Evolutionary conservation across 2,888 invertebrate species (phyloP).

Genomic region (Morpho helenor): DNA sequence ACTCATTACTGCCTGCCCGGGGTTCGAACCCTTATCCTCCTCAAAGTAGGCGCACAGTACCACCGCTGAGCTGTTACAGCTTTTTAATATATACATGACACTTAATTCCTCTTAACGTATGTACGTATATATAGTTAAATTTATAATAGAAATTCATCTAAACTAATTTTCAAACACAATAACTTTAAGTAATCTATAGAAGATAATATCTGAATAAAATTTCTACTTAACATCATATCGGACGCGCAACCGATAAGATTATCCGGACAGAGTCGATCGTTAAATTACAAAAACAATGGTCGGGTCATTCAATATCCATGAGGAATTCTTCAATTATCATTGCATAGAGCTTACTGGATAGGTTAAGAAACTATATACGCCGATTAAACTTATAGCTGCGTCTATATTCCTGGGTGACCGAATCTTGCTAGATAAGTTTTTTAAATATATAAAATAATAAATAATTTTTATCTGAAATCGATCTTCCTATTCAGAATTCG

Average conservation of each 20-base stretch:
- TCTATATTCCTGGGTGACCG: not conserved
- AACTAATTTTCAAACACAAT: not conserved
- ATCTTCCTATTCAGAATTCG: too few relatives aligned
- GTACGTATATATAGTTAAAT: not conserved
- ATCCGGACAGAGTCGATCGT: slow-evolving; percentile 62
- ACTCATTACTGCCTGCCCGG: too few relatives aligned
- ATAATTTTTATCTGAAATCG: too few relatives aligned
- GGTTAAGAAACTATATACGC: not conserved
- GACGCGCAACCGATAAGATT: slow-evolving; percentile 30
- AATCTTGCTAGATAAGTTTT: not conserved
- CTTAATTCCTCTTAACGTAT: not conserved
- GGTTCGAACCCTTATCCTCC: too few relatives aligned
- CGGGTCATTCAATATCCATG: slow-evolving; percentile 42
- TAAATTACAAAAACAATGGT: slow-evolving; percentile 66
- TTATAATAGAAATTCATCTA: not conserved
- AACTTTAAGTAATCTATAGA: slow-evolving; percentile 3
- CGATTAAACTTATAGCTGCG: not conserved
- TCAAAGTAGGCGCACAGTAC: too few relatives aligned
- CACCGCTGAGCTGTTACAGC: too few relatives aligned
- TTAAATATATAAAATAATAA: too few relatives aligned
- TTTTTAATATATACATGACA: too few relatives aligned
- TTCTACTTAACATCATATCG: slow-evolving; percentile 16
- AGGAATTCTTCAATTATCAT: slow-evolving; percentile 28
- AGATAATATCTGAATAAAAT: slow-evolving; percentile 12
- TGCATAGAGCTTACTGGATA: slow-evolving; percentile 17